phyloP scores from a whole-genome alignment of 1,140 invertebrate species.

The Anastrepha ludens region DNA sequence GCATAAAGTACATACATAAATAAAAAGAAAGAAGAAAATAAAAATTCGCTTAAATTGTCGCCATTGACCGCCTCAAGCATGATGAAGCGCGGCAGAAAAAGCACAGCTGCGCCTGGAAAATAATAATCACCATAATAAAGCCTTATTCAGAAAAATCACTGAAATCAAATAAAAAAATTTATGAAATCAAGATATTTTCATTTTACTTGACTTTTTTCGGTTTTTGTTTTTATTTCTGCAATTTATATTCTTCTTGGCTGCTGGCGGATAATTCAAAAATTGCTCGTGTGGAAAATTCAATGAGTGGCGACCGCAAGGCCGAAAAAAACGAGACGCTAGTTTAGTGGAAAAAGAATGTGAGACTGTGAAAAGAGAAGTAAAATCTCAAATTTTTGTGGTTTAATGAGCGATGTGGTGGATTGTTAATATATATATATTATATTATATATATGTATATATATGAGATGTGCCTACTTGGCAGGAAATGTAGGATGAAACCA shows the following conservation, averaged over 20 bases:
- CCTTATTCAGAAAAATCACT: conserved; percentile 29
- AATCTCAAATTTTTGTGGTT: too few relatives aligned
- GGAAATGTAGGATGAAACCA: too few relatives aligned
- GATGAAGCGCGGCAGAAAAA: not conserved
- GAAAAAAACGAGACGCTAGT: not conserved
- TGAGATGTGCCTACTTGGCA: too few relatives aligned
- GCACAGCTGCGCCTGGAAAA: conserved; percentile 1
- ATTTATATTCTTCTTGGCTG: not conserved
- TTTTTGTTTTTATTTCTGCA: not conserved
- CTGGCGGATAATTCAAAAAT: conserved; percentile 35
- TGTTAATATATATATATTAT: too few relatives aligned
- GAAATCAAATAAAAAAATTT: conserved; percentile 25
- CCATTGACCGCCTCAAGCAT: not conserved
- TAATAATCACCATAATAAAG: conserved; percentile 44
- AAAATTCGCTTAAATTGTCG: not conserved
- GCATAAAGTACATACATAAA: too few relatives aligned
- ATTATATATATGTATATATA: too few relatives aligned
- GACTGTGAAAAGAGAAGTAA: not conserved
- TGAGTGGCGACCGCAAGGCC: not conserved
- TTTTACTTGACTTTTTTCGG: not conserved
- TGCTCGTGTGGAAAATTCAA: conserved; percentile 48
- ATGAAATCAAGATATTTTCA: conserved; percentile 14
- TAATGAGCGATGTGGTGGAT: too few relatives aligned
- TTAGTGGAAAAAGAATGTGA: not conserved
- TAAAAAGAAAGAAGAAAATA: too few relatives aligned